Evolutionary conservation across 1,140 invertebrate genomes (phyloP).

Genomic region (Hylaeus volcanicus): DNA sequence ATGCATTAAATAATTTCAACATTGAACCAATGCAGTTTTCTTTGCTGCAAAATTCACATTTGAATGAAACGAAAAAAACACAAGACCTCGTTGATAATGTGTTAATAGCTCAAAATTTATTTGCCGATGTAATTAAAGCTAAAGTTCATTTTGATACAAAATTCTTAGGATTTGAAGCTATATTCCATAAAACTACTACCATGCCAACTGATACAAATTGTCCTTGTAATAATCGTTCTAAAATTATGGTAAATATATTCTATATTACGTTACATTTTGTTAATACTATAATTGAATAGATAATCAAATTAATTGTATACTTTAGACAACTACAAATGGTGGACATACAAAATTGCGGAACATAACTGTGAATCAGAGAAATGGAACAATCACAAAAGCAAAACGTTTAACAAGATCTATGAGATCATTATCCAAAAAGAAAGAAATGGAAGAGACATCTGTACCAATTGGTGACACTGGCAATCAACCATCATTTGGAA

Average conservation of each 20-base stretch:
- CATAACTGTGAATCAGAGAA: conserved; percentile 1
- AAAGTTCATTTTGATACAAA: conserved; percentile 73
- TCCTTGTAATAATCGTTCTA: conserved; percentile 69
- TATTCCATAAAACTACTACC: conserved; percentile 55
- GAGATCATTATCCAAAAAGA: conserved; percentile 16
- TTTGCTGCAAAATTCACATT: not conserved
- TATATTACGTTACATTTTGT: not conserved
- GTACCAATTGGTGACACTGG: not conserved
- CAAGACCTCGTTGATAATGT: conserved; percentile 21
- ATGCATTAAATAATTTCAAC: not conserved
- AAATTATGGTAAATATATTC: conserved; percentile 59
- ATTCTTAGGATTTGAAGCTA: conserved; percentile 69
- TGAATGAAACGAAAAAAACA: conserved; percentile 1
- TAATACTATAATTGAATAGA: not conserved
- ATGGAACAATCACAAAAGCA: conserved; percentile 4
- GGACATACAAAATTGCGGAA: conserved; percentile 27
- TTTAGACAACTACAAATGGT: conserved; percentile 11
- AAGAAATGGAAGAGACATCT: not conserved
- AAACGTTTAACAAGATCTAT: conserved; percentile 27
- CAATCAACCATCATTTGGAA: not conserved
- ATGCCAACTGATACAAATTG: conserved; percentile 41
- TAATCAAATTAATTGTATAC: not conserved
- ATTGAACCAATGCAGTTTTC: not conserved
- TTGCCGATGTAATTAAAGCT: conserved; percentile 70
- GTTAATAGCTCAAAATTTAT: conserved; percentile 61